phyloP scores from a whole-genome alignment of 2,113 vertebrate genomes.

The Anguilla japonica region DNA sequence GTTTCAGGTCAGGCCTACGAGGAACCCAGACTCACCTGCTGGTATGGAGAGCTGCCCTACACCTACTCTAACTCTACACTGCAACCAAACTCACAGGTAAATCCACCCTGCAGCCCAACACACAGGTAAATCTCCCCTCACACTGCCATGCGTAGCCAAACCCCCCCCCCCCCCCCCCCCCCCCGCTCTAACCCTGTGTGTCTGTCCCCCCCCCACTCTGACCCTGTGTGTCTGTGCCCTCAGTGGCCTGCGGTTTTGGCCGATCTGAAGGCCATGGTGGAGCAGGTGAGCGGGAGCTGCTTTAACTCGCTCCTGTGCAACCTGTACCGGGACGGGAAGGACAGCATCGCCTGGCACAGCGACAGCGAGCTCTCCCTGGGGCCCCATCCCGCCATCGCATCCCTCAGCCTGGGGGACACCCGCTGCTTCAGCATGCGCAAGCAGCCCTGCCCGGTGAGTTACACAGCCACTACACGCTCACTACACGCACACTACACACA shows the following conservation, averaged over 20 bases:
- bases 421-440: constrained; percentile 90
- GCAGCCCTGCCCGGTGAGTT: constrained; percentile 81
- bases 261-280: constrained; percentile 66
- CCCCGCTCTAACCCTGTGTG: too few species aligned
- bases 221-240: neutral
- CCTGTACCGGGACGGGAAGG: constrained; percentile 85
- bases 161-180: too few species aligned
- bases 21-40: constrained; percentile 90
- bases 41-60: constrained; percentile 92
- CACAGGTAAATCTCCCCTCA: too few species aligned
- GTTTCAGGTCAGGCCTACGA: constrained; percentile 78
- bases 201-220: neutral
- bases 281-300: constrained; percentile 64
- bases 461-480: too few species aligned
- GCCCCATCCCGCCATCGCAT: constrained; percentile 79
- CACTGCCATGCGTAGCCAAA: too few species aligned
- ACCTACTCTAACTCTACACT: constrained; percentile 86
- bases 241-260: constrained; percentile 87
- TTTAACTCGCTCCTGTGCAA: constrained; percentile 96
- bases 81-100: constrained; percentile 84
- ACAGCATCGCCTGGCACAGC: constrained; percentile 95
- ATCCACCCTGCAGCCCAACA: neutral
- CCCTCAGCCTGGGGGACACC: constrained; percentile 87
- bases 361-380: constrained; percentile 84
- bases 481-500: neutral